Conservation (phyloP, 2,113 vertebrate species). For the Recurvirostra avosetta region DNA sequence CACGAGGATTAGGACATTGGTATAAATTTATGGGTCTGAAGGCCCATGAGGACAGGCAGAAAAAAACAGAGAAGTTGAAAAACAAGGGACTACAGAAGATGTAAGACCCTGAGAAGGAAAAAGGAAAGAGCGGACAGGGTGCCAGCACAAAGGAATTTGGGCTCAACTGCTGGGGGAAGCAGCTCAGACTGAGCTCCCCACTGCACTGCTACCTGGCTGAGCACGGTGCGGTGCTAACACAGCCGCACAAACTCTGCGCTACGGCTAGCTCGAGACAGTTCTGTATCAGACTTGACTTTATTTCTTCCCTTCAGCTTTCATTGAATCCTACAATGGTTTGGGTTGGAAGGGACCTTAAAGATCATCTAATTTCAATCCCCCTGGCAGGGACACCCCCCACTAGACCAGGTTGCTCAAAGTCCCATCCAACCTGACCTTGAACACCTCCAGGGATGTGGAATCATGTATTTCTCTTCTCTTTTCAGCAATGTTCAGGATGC, state of each 20-base stretch:
- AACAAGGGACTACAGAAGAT: not conserved
- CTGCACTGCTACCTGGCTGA: fast-evolving
- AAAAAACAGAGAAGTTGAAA: not conserved
- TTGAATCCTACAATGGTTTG: no score
- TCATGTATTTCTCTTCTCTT: not conserved
- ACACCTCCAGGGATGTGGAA: not conserved
- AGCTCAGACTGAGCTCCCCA: not conserved
- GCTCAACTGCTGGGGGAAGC: not conserved
- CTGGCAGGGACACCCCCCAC: no score
- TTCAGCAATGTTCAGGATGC: not conserved
- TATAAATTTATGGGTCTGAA: not conserved
- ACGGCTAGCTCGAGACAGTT: not conserved
- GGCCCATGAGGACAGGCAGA: not conserved
- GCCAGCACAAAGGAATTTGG: not conserved
- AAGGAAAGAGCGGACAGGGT: not conserved
- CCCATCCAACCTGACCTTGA: not conserved
- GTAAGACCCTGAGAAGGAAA: not conserved
- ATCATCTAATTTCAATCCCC: no score
- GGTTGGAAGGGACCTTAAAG: no score
- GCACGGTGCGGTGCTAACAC: not conserved
- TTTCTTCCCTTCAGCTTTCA: no score
- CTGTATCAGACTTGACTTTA: not conserved
- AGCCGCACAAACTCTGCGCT: not conserved
- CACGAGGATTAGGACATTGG: not conserved
- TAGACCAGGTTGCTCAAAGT: not conserved